A percentile compares a stretch with the other conserved stretches of the same genome.
Conservation (phyloP, 2,797 vertebrate species). For the Nyctalus aviator region DNA sequence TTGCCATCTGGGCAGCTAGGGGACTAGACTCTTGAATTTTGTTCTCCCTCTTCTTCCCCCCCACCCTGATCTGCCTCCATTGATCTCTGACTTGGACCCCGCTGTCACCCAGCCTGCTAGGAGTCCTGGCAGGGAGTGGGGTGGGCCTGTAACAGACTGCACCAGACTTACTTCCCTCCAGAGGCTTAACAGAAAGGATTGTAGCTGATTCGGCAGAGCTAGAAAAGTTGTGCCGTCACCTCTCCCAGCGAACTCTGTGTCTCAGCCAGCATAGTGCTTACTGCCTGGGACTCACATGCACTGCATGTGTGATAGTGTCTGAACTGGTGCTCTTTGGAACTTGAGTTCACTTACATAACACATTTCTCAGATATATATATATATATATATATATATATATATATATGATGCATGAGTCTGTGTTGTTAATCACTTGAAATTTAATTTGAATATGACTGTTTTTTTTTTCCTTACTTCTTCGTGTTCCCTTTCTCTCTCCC, state of each 20-base stretch:
- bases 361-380: neutral
- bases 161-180: neutral
- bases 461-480: conserved; percentile 44
- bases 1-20: neutral
- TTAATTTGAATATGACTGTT: neutral
- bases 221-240: neutral
- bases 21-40: neutral
- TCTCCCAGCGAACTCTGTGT: neutral
- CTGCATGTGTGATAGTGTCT: neutral
- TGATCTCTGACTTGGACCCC: neutral
- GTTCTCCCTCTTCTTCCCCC: neutral
- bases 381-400: too few relatives aligned
- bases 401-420: neutral
- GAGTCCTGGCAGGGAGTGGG: neutral
- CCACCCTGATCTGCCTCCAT: neutral
- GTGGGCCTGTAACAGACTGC: neutral
- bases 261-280: accelerated
- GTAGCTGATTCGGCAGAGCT: neutral
- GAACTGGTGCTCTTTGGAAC: neutral
- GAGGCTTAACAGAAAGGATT: neutral
- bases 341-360: neutral
- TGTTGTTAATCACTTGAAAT: conserved; percentile 15
- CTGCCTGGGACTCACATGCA: neutral
- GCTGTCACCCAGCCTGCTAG: neutral
- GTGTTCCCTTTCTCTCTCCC: neutral